Base-by-base conservation (phyloP, 2,797 vertebrate genomes). In the Myiotriccus ornatus region DNA sequence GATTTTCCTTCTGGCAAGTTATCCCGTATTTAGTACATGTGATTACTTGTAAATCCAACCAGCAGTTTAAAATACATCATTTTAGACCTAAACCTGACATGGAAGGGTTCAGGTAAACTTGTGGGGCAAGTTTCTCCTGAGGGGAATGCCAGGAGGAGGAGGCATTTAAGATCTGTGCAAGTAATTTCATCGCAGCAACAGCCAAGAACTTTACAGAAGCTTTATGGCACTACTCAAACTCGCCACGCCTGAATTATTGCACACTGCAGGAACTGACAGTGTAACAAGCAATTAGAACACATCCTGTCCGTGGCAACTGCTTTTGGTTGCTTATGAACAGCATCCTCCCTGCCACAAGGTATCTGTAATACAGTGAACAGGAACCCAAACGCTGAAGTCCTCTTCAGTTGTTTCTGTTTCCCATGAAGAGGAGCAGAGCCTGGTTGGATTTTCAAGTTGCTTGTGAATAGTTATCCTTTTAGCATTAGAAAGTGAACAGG, bases 31-130 rank as follows among this genome's bases (percentile, higher is more conserved):
- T 97, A 97, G 96, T 97, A 97, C 49, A 84, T 4, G n/a, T 87
- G 64, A 92, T 57, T 25, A 94, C 96, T 95, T 96, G 97, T 82
- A 97, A 97, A 97, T 97, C 96, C 97, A 97, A 97, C 96, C 96
- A 97, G 94, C 52, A 73, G 37, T 84, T 94, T 73, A 75, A 67
- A 76, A 50, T 3, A 4, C 20, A 37, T 25, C 0, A 89, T 69
- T 73, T 93, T 30, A 76, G 13, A 84, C 47, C 55, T 73, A 57
- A 86, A 60, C 8, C 23, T 84, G 35, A 62, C 13, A 47, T 13
- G 7, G 25, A 82, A 82, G 35, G 69, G 28, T 67, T 73, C 55
- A 76, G 56, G 41, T 60, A 47, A 94, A 65, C 59, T 65, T 73
- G 30, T 41, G 43, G 69, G 27, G 49, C 77, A 92, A 69, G 22